phyloP scores from a whole-genome alignment of 2,797 vertebrate genomes.

The Molossus alvarezi region DNA sequence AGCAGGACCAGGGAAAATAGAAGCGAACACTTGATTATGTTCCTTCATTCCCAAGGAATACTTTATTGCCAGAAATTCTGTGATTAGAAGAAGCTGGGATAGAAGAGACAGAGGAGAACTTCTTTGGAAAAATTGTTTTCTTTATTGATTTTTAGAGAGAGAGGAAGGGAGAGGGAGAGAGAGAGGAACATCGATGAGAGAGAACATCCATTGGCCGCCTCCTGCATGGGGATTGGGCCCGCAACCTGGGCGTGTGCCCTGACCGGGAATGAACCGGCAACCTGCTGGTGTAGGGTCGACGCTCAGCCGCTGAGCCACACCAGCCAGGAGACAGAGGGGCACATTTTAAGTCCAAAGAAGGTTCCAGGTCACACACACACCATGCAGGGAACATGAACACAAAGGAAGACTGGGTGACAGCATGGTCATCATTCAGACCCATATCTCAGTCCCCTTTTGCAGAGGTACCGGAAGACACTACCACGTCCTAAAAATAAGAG shows the following conservation, averaged over 20 bases:
- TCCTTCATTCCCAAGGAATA: neutral
- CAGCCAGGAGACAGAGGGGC: neutral
- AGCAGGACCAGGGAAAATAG: neutral
- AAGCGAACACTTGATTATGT: neutral
- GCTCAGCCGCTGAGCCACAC: no score
- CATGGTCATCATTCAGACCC: neutral
- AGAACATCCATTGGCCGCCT: no score
- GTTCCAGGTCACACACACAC: neutral
- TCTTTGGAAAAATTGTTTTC: no score
- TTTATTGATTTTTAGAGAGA: no score
- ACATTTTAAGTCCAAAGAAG: neutral
- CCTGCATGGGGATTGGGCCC: no score
- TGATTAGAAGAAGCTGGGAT: neutral
- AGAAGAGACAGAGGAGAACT: neutral
- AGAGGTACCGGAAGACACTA: accelerated
- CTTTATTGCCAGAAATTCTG: neutral
- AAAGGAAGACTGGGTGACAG: neutral
- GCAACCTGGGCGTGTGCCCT: no score
- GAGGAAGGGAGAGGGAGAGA: no score
- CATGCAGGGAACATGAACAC: no score
- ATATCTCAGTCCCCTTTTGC: accelerated
- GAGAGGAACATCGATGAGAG: no score
- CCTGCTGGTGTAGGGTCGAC: no score
- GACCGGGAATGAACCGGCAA: no score
- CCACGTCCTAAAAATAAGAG: accelerated